A percentile compares a stretch with the other conserved stretches of the same genome.
phyloP scores from a whole-genome alignment of 2,113 vertebrate genomes.

The Murina feae region DNA sequence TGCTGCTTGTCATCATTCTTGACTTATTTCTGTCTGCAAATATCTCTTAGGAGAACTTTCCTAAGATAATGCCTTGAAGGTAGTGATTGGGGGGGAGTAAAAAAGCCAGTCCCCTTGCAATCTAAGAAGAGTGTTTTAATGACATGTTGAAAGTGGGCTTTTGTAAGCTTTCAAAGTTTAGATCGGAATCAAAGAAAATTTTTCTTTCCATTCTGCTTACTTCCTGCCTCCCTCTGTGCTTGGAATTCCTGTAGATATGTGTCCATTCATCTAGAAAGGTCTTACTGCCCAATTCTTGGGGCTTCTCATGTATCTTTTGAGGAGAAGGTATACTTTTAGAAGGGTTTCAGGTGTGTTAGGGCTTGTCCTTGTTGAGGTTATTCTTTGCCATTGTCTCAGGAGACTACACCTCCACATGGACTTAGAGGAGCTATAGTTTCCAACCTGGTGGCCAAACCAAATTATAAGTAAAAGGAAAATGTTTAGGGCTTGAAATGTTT shows the following conservation, averaged over 20 bases:
- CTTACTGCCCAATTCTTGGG: constrained; percentile 16
- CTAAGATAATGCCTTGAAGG: neutral
- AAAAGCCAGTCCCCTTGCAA: neutral
- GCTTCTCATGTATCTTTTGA: constrained; percentile 8
- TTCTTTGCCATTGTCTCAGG: neutral
- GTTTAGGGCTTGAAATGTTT: neutral
- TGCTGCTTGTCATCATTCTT: constrained; percentile 46
- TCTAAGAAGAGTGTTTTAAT: neutral
- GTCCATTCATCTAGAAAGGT: neutral
- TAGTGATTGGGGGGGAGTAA: neutral
- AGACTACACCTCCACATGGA: neutral
- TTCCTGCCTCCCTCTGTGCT: neutral
- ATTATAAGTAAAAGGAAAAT: constrained; percentile 25
- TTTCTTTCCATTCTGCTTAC: neutral
- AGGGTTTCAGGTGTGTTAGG: neutral
- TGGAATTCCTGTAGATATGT: neutral
- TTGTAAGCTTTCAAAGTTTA: neutral
- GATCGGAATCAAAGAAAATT: neutral
- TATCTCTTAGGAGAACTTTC: constrained; percentile 33
- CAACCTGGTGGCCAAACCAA: neutral
- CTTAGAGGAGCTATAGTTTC: constrained; percentile 34
- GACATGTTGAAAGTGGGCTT: neutral
- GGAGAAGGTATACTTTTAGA: neutral
- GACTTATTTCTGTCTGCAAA: constrained; percentile 43
- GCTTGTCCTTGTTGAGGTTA: neutral